Base-by-base conservation (phyloP, 2,888 invertebrate species). In the Myopa testacea region DNA sequence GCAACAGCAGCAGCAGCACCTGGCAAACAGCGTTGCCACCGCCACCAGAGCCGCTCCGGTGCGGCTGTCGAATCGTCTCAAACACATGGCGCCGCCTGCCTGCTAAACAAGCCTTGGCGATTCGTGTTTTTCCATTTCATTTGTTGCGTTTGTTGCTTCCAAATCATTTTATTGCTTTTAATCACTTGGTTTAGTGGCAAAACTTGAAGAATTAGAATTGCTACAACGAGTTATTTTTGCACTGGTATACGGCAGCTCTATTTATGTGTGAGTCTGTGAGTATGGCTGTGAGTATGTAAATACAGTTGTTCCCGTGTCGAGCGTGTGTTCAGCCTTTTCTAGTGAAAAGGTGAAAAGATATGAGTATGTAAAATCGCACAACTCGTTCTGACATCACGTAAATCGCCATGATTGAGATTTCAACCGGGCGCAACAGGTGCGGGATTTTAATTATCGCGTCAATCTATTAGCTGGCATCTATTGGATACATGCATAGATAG, bases 341-440 rank as follows among this genome's bases (percentile, higher is more conserved):
- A 63, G 34, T 37, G 19, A 38, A 16, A 67, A 45, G 37, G 37
- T 38, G 8, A 67, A 40, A 38, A 40, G n/a, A 4, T 40, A 67
- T 67, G 38, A 37, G 8, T 40, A 67, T 67, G 38, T 67, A 67
- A 40, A 67, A 67, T 16, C 8, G 45, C n/a, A n/a, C 67, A 67
- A 67, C 67, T 67, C 67, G 67, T 67, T 67, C 67, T 67, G 67
- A n/a, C 67, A 67, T 40, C 67, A 67, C 67, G 67, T 67, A 6
- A 45, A 16, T 50, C 69, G 50, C 26, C 69, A 45, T 26, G 50
- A 69, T 50, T 69, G 69, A 45, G 69, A 52, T 52, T 52, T 50
- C 3, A 69, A 34, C 4, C 34, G 26, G 50, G 19, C 52, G 72
- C 60, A 72, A 72, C 72, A 72, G 72, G 72, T 72, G 72, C 45